Percentiles rank a stretch among this genome's conserved stretches.
Conservation (phyloP, 1,140 invertebrate genomes). For the Bombus terrestris region DNA sequence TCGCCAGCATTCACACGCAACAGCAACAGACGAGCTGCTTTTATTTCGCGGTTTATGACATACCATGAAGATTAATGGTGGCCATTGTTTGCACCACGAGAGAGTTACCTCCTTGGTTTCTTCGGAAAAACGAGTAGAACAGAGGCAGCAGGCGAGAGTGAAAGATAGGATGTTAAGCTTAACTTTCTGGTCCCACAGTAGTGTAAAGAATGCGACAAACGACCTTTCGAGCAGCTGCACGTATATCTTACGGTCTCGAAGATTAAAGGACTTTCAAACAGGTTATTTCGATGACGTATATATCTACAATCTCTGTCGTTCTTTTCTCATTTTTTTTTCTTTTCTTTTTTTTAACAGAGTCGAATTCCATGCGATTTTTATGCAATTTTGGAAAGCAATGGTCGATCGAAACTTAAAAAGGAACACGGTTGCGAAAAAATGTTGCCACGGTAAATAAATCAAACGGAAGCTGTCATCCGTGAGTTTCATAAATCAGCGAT, state of each 20-base stretch:
- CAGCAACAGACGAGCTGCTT: background rate
- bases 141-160: background rate
- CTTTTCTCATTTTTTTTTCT: too few species aligned
- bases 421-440: background rate
- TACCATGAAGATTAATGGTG: conserved; percentile 67
- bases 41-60: conserved; percentile 62
- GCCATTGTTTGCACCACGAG: conserved; percentile 55
- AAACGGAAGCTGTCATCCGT: background rate
- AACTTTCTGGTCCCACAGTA: conserved; percentile 30
- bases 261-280: conserved; percentile 51
- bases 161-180: conserved; percentile 52
- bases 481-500: conserved; percentile 27
- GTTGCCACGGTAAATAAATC: conserved; percentile 20
- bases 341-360: background rate
- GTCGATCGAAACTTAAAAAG: background rate
- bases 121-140: background rate
- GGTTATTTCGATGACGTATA: conserved; percentile 22
- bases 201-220: conserved; percentile 56
- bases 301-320: too few species aligned
- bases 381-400: background rate
- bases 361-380: conserved; percentile 16
- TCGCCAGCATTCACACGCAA: background rate
- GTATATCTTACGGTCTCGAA: conserved; percentile 11
- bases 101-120: conserved; percentile 23
- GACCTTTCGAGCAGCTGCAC: conserved; percentile 41